Evolutionary conservation across 2,113 vertebrate genomes (phyloP).

Genomic region (Phalacrocorax pelagicus): DNA sequence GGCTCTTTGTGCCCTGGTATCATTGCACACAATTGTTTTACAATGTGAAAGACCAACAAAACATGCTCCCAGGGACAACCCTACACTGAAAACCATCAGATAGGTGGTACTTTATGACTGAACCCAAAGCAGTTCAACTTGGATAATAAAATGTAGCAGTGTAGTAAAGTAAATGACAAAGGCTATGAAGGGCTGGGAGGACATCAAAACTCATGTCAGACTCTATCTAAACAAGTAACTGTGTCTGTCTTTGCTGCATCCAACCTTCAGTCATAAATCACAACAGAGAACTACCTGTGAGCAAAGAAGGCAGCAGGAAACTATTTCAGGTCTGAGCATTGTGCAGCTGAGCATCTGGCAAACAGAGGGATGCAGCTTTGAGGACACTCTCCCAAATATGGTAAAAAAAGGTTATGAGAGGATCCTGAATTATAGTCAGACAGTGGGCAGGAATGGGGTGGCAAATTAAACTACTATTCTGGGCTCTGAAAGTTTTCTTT

Average conservation of each 20-base stretch:
- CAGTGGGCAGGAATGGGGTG: background rate
- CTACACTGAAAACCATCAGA: background rate
- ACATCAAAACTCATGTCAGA: background rate
- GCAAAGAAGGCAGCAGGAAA: background rate
- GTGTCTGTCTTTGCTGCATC: background rate
- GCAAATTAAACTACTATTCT: background rate
- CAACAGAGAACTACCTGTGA: background rate
- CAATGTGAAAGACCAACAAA: background rate
- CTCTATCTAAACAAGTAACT: background rate
- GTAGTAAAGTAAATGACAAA: background rate
- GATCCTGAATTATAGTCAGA: background rate
- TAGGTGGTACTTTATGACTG: background rate
- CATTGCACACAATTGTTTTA: conserved; percentile 18
- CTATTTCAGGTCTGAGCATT: background rate
- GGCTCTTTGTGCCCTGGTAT: background rate
- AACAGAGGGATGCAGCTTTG: background rate
- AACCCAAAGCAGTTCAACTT: background rate
- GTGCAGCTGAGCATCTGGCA: background rate
- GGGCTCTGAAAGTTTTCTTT: background rate
- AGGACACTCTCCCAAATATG: background rate
- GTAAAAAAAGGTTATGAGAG: background rate
- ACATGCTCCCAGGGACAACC: background rate
- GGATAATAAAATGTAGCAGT: background rate
- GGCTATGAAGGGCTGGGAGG: background rate
- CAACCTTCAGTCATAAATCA: background rate